Evolutionary conservation across 2,113 vertebrate species (phyloP).

Genomic region (Gadus macrocephalus): DNA sequence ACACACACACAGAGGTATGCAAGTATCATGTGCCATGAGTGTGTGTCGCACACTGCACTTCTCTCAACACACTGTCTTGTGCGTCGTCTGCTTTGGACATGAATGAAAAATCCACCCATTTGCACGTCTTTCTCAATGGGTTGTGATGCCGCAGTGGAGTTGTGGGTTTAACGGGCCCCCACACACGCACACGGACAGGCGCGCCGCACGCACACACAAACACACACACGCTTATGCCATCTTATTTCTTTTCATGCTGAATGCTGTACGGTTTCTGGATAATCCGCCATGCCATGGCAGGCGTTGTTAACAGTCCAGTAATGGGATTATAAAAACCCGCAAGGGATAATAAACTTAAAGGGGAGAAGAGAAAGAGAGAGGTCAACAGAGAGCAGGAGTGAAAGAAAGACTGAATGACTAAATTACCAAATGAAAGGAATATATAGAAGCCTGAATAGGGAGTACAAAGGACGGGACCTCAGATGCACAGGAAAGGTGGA

Average conservation of each 20-base stretch:
- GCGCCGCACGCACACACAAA: neutral
- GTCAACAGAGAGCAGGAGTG: conserved; percentile 2
- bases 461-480: too few relatives aligned
- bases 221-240: neutral
- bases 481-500: conserved; percentile 4
- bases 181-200: too few relatives aligned
- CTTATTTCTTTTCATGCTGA: too few relatives aligned
- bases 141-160: too few relatives aligned
- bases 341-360: neutral
- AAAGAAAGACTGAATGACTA: neutral
- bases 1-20: neutral
- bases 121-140: too few relatives aligned
- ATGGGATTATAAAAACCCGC: neutral
- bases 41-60: too few relatives aligned
- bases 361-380: too few relatives aligned
- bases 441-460: too few relatives aligned
- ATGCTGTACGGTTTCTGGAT: neutral
- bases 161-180: neutral
- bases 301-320: neutral
- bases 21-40: neutral
- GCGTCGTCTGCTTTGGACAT: too few relatives aligned
- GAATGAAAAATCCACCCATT: too few relatives aligned
- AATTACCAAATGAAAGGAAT: neutral
- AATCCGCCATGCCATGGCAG: neutral
- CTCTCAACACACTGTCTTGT: too few relatives aligned